phyloP scores from a whole-genome alignment of 2,113 vertebrate species.

The Cyanocitta stelleri region DNA sequence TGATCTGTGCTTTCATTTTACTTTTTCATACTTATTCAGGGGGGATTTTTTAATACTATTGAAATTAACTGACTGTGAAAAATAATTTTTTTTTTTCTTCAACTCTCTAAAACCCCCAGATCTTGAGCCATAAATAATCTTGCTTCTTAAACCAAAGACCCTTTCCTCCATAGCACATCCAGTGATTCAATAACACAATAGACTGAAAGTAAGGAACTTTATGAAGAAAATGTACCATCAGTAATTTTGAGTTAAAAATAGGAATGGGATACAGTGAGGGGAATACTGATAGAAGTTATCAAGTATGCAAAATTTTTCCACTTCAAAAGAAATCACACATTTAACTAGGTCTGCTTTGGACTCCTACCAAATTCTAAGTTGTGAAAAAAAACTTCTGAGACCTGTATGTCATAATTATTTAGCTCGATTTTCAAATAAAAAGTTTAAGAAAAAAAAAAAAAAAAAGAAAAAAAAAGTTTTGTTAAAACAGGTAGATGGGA shows the following conservation, averaged over 20 bases:
- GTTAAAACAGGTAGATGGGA: background rate
- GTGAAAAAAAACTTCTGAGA: background rate
- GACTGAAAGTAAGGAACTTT: background rate
- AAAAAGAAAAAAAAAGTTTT: background rate
- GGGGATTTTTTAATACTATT: background rate
- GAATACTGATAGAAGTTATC: background rate
- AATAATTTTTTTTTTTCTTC: background rate
- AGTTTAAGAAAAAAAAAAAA: background rate
- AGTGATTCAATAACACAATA: background rate
- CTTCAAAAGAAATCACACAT: background rate
- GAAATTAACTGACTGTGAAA: background rate
- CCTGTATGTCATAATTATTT: background rate
- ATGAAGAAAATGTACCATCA: accelerated
- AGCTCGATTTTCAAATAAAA: background rate
- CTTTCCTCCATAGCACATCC: background rate
- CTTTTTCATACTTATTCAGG: background rate
- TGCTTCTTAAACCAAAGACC: background rate
- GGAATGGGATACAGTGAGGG: background rate
- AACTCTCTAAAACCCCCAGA: background rate
- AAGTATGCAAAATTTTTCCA: background rate
- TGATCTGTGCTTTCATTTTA: background rate
- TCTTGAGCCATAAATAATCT: background rate
- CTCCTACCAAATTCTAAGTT: background rate
- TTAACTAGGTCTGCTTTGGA: background rate
- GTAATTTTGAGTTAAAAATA: background rate